Conservation (phyloP, 23 tunicate genomes). For the Halocynthia aurantium region DNA sequence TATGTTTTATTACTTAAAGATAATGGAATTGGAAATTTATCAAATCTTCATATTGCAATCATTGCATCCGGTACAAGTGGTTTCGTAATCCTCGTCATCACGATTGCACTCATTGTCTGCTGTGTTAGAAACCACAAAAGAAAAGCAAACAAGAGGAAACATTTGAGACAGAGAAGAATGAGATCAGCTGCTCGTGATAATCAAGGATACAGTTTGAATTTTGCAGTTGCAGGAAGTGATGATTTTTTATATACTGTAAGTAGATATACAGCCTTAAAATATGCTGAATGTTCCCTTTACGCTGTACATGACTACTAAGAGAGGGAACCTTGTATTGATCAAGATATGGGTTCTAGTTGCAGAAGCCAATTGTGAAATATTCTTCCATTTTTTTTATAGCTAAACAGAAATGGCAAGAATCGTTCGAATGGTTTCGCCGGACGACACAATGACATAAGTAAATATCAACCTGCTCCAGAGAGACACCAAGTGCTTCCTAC, state of each 20-base stretch:
- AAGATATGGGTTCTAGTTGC: no score
- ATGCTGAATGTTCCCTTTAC: no score
- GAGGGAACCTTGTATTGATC: no score
- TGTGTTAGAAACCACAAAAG: constrained; percentile 30
- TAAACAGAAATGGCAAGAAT: no score
- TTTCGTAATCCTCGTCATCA: constrained; percentile 35
- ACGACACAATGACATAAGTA: constrained; percentile 12
- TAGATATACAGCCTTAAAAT: background rate
- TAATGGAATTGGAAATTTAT: constrained; percentile 39
- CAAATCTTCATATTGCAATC: constrained; percentile 59
- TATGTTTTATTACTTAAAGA: constrained; percentile 10
- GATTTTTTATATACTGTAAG: constrained; percentile 13
- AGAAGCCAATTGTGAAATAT: no score
- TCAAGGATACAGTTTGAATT: background rate
- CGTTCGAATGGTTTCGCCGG: constrained; percentile 5
- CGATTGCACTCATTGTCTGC: constrained; percentile 38
- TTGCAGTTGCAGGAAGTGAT: constrained; percentile 3
- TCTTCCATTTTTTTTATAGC: no score
- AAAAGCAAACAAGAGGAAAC: constrained; percentile 13
- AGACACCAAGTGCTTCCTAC: background rate
- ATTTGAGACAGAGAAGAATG: background rate
- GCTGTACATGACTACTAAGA: no score
- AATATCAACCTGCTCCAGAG: constrained; percentile 20
- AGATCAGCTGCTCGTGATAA: background rate
- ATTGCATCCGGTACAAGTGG: constrained; percentile 51